These are phyloP conservation scores for Lithosia quadra DNA, from an alignment of 2,888 invertebrate species.

Conservation along the genomic window DNA sequence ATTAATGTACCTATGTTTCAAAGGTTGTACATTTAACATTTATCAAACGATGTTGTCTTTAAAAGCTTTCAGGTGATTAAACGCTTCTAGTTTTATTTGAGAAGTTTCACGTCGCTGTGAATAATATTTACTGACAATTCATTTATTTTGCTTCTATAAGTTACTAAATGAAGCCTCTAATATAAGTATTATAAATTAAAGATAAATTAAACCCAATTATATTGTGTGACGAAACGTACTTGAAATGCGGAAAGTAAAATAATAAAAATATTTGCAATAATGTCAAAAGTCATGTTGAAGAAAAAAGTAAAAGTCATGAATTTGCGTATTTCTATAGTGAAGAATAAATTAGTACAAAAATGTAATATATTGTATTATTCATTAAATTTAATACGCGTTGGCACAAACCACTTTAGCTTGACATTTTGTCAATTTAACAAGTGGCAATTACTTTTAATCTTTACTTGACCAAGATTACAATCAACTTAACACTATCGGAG, in stretches of 20 bases:
- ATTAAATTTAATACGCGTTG: background rate
- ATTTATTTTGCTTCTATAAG: background rate
- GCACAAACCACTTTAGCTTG: background rate
- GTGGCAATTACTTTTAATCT: slow-evolving; percentile 8
- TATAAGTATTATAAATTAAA: no score
- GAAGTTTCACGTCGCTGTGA: background rate
- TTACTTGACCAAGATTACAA: background rate
- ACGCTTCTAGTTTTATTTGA: background rate
- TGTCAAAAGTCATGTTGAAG: no score
- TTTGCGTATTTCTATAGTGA: background rate
- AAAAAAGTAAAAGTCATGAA: background rate
- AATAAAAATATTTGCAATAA: no score
- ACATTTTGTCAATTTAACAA: slow-evolving; percentile 8
- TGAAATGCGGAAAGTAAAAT: background rate
- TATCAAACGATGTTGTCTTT: background rate
- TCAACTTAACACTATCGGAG: slow-evolving; percentile 2
- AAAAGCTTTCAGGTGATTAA: background rate
- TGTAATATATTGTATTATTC: no score
- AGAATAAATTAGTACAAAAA: no score
- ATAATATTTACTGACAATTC: background rate
- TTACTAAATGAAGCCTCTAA: background rate
- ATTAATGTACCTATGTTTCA: background rate
- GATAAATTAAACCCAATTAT: no score
- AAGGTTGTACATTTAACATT: background rate
- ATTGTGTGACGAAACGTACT: background rate